Percentiles rank a stretch among this genome's conserved stretches.
Evolutionary conservation across 2,888 invertebrate species (phyloP).

Genomic region (Chaetogeoica ovagalla): DNA sequence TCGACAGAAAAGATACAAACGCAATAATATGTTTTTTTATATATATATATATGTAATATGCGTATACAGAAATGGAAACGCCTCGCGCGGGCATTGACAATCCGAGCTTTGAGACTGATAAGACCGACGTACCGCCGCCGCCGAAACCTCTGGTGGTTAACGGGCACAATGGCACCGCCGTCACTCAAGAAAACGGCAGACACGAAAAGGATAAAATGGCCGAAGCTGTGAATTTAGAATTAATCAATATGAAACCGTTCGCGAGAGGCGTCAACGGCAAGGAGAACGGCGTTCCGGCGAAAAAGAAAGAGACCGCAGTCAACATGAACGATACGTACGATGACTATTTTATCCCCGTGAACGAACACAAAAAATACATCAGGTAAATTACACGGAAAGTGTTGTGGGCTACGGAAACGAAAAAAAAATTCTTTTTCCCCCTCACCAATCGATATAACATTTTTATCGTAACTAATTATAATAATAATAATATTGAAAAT

Average conservation of each 20-base stretch:
- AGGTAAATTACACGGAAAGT: constrained; percentile 63
- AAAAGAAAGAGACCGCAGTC: constrained; percentile 65
- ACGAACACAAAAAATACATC: constrained; percentile 82
- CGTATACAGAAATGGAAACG: constrained; percentile 36
- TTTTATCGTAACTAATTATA: no score
- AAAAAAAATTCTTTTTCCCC: no score
- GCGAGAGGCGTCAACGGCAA: constrained; percentile 58
- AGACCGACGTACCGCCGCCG: constrained; percentile 59
- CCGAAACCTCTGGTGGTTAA: constrained; percentile 18
- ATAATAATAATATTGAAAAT: neutral
- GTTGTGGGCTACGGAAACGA: no score
- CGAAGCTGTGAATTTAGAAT: constrained; percentile 79
- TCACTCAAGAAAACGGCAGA: constrained; percentile 37
- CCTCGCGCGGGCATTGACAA: constrained; percentile 56
- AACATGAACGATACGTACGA: constrained; percentile 74
- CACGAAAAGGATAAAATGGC: constrained; percentile 57
- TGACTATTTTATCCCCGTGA: constrained; percentile 83
- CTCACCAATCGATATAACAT: no score
- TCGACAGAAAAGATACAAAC: no score
- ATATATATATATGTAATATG: no score
- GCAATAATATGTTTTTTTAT: no score
- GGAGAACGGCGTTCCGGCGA: constrained; percentile 62
- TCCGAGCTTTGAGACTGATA: constrained; percentile 56
- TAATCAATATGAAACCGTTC: constrained; percentile 73
- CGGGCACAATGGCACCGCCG: constrained; percentile 46